These are phyloP conservation scores for Theocolax elegans DNA, from an alignment of 1,140 invertebrate species.

Conservation along the genomic window DNA sequence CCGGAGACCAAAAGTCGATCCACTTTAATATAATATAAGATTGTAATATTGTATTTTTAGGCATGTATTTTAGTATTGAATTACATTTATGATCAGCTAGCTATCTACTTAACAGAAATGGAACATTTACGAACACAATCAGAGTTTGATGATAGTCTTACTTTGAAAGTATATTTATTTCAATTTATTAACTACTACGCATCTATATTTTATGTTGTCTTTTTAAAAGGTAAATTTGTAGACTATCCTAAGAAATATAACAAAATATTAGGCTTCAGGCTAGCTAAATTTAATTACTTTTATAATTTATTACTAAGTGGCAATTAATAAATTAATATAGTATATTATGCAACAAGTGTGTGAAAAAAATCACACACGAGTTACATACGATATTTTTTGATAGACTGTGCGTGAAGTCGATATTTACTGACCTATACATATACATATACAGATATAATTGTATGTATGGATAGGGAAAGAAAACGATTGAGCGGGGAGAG, in stretches of 20 bases:
- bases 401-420: too few relatives aligned
- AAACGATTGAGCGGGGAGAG: too few relatives aligned
- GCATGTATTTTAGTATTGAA: constrained; percentile 88
- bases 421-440: too few relatives aligned
- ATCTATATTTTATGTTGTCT: constrained; percentile 98
- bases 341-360: too few relatives aligned
- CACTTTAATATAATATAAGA: too few relatives aligned
- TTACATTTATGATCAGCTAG: constrained; percentile 88
- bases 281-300: constrained; percentile 14
- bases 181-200: constrained; percentile 99
- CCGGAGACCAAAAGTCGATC: too few relatives aligned
- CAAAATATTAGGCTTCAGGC: constrained; percentile 75
- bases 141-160: constrained; percentile 97
- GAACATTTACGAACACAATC: constrained; percentile 95
- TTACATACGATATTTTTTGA: too few relatives aligned
- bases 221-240: constrained; percentile 95
- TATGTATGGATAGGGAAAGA: too few relatives aligned
- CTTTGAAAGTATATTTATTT: constrained; percentile 95
- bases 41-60: constrained; percentile 42
- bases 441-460: too few relatives aligned
- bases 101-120: constrained; percentile 92
- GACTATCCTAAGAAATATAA: constrained; percentile 85
- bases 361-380: too few relatives aligned
- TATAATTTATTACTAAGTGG: constrained; percentile 5
- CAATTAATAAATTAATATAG: too few relatives aligned